Evolutionary conservation across 2,888 invertebrate species (phyloP).

Genomic region (Dichetophora obliterata): DNA sequence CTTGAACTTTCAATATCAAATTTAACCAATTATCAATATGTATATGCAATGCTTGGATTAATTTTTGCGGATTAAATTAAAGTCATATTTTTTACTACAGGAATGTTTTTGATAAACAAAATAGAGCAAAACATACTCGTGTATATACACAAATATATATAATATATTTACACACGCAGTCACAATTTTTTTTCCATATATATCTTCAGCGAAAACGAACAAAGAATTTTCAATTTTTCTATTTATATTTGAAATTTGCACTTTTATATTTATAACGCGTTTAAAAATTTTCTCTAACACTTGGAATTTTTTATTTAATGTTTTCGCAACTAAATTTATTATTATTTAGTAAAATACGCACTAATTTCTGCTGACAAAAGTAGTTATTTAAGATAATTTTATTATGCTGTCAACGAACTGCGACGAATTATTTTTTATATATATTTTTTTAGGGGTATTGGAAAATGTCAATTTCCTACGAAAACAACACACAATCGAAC

Average conservation of each 20-base stretch:
- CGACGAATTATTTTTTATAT: slow-evolving; percentile 20
- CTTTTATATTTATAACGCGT: slow-evolving; percentile 14
- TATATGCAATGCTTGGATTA: neutral
- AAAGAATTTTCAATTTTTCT: slow-evolving; percentile 26
- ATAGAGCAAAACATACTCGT: neutral
- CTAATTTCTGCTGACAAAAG: slow-evolving; percentile 18
- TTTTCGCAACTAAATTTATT: neutral
- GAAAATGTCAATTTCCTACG: slow-evolving; percentile 11
- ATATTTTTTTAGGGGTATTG: slow-evolving; percentile 3
- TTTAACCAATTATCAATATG: neutral
- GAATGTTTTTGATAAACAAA: neutral
- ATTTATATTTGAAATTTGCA: slow-evolving; percentile 9
- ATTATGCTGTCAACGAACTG: slow-evolving; percentile 9
- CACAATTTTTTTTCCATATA: slow-evolving; percentile 2
- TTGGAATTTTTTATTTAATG: neutral
- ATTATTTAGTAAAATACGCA: neutral
- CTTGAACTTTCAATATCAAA: neutral
- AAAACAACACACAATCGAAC: neutral
- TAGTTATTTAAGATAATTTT: slow-evolving; percentile 7
- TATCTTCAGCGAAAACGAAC: slow-evolving; percentile 6
- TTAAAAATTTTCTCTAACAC: neutral
- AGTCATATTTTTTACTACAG: neutral
- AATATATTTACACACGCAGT: neutral
- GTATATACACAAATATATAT: neutral
- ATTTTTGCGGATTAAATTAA: neutral